Evolutionary conservation across 2,113 vertebrate species (phyloP).

Genomic region (Dolichotis patagonum): DNA sequence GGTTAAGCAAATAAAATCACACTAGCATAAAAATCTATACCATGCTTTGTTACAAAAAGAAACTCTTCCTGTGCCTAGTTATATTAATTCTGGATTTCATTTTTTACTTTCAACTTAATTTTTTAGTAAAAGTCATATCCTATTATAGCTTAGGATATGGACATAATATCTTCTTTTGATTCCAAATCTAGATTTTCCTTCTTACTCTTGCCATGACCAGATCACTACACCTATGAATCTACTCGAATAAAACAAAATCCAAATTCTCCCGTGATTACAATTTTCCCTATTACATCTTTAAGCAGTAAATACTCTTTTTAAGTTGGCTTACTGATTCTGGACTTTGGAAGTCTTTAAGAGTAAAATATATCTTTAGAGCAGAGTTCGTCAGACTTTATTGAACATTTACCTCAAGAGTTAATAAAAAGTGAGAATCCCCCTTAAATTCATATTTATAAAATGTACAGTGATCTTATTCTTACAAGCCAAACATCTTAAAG

Average conservation of each 20-base stretch:
- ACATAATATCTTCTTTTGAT: background rate
- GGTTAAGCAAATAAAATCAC: background rate
- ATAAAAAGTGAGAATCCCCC: background rate
- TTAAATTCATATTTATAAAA: slow-evolving; percentile 1
- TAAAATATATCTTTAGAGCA: slow-evolving; percentile 16
- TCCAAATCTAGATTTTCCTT: background rate
- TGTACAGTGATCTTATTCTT: background rate
- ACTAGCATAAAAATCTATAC: background rate
- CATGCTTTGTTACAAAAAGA: background rate
- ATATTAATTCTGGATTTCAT: background rate
- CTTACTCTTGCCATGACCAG: background rate
- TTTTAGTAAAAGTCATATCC: slow-evolving; percentile 31
- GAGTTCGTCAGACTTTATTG: slow-evolving; percentile 2
- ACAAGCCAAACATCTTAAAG: background rate
- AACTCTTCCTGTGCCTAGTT: background rate
- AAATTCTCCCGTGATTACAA: background rate
- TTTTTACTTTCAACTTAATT: background rate
- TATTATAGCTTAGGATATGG: background rate
- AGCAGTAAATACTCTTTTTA: slow-evolving; percentile 13
- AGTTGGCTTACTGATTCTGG: background rate
- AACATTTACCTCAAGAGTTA: background rate
- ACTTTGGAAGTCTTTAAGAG: background rate
- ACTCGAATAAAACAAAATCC: slow-evolving; percentile 3
- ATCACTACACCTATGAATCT: background rate
- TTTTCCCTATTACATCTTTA: background rate